Percentiles rank a stretch among this genome's conserved stretches.
Conservation (phyloP, 2,797 vertebrate genomes). For the Triplophysa bombifrons region DNA sequence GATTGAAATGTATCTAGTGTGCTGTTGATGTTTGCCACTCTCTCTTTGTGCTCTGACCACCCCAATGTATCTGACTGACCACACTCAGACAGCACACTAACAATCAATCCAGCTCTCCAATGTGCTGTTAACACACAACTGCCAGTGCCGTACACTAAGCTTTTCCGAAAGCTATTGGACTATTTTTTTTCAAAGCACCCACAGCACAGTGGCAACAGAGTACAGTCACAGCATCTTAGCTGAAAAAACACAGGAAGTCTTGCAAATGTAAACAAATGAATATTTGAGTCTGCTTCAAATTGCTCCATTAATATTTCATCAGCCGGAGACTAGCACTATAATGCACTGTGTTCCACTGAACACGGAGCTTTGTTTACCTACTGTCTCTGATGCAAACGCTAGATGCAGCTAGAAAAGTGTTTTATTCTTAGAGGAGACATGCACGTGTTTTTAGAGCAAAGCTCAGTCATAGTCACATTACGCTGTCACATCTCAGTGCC, state of each 20-base stretch:
- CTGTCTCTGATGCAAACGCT: slow-evolving; percentile 21
- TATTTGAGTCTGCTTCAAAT: slow-evolving; percentile 44
- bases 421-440: slow-evolving; percentile 23
- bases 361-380: slow-evolving; percentile 15
- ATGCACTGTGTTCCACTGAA: slow-evolving; percentile 21
- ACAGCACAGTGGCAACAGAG: neutral
- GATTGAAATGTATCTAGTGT: neutral
- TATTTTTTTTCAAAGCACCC: neutral
- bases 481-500: slow-evolving; percentile 22
- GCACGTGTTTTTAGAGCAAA: neutral
- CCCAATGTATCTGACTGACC: neutral
- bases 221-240: slow-evolving; percentile 1
- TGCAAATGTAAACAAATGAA: slow-evolving; percentile 33
- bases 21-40: slow-evolving; percentile 1
- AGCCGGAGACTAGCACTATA: slow-evolving; percentile 12
- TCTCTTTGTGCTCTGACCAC: neutral
- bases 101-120: slow-evolving; percentile 24
- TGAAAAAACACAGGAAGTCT: slow-evolving; percentile 17
- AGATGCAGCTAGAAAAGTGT: neutral
- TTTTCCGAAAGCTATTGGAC: neutral
- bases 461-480: slow-evolving; percentile 31
- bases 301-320: slow-evolving; percentile 36
- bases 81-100: slow-evolving; percentile 8
- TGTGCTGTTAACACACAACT: neutral
- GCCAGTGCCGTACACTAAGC: neutral